Conservation (phyloP, 2,113 vertebrate genomes). For the Actenoides lindsayi region DNA sequence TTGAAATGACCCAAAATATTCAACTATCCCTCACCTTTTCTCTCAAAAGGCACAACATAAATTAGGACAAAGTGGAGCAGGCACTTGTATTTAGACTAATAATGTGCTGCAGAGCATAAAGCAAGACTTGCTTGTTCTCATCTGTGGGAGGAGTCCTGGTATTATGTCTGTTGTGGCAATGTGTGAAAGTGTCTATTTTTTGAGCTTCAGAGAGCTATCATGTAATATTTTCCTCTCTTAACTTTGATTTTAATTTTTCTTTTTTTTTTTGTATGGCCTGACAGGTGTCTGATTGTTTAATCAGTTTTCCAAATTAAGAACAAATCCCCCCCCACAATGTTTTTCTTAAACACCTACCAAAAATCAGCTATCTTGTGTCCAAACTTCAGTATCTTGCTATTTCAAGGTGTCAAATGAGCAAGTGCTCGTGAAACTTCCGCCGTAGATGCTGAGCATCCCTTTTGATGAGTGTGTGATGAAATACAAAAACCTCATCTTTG, state of each 20-base stretch:
- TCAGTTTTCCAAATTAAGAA: not conserved
- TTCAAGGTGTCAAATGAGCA: too few species aligned
- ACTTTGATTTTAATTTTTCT: not conserved
- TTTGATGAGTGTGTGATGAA: not conserved
- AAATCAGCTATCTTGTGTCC: not conserved
- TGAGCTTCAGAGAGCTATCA: not conserved
- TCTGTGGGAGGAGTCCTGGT: not conserved
- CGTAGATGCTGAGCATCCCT: not conserved
- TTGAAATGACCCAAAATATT: not conserved
- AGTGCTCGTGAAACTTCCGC: not conserved
- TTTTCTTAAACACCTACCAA: not conserved
- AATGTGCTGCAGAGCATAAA: not conserved
- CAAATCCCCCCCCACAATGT: not conserved
- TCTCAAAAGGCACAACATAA: not conserved
- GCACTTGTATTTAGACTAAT: not conserved
- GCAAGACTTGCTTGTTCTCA: not conserved
- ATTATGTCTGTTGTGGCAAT: not conserved
- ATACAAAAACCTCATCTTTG: rapidly evolving
- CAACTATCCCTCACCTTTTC: not conserved
- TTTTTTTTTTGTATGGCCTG: not conserved
- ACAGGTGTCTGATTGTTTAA: not conserved
- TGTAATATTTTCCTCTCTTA: not conserved
- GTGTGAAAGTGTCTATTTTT: not conserved
- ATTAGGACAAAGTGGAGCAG: not conserved
- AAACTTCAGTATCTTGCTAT: not conserved